phyloP scores from a whole-genome alignment of 2,797 vertebrate genomes.

The Sparidentex hasta region DNA sequence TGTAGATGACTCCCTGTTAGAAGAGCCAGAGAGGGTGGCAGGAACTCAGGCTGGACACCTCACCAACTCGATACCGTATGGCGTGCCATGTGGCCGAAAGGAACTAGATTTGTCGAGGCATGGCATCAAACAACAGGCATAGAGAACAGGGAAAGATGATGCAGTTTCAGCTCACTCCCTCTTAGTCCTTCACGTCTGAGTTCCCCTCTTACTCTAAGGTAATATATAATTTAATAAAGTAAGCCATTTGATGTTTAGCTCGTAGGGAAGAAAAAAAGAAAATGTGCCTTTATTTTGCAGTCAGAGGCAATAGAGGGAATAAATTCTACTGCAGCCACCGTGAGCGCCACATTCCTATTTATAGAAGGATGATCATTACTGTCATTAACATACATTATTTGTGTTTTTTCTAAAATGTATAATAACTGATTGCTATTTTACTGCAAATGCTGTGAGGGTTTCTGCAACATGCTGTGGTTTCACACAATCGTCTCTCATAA shows the following conservation, averaged over 20 bases:
- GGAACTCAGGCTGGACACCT: conserved; percentile 60
- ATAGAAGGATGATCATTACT: conserved; percentile 3
- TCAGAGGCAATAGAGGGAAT: conserved; percentile 1
- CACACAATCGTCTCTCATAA: conserved; percentile 32
- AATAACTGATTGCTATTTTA: conserved; percentile 3
- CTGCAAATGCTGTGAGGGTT: conserved; percentile 3
- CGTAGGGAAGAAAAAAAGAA: not conserved
- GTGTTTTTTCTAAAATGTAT: not conserved
- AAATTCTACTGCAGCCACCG: not conserved
- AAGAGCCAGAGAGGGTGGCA: conserved; percentile 55
- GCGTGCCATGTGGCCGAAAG: conserved; percentile 65
- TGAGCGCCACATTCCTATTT: conserved; percentile 25
- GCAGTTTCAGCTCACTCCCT: not conserved
- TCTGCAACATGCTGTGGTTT: conserved; percentile 21
- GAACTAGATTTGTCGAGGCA: conserved; percentile 33
- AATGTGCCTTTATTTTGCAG: not conserved
- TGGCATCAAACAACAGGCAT: conserved; percentile 12
- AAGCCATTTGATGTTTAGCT: not conserved
- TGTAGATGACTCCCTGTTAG: conserved; percentile 59
- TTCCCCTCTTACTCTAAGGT: not conserved
- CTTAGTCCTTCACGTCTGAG: not conserved
- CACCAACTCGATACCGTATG: conserved; percentile 58
- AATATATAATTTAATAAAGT: not conserved
- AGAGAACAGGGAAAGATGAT: no score
- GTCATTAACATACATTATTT: conserved; percentile 12